Percentiles rank a stretch among this genome's conserved stretches.
phyloP scores from a whole-genome alignment of 2,113 vertebrate species.

The Lepus americanus region DNA sequence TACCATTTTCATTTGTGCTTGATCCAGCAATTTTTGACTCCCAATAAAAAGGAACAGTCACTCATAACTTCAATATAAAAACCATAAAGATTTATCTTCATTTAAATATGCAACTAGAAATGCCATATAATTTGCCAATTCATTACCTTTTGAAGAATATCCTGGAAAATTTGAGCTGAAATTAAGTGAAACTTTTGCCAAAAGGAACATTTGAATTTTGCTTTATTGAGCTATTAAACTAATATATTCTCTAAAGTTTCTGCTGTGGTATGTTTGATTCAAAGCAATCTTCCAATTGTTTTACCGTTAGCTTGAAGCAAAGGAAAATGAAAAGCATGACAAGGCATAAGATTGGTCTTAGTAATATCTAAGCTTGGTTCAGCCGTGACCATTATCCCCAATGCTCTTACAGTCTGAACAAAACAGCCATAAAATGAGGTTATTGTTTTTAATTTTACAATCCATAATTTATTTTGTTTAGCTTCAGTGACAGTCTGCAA shows the following conservation, averaged over 20 bases:
- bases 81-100: constrained; percentile 87
- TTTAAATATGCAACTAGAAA: constrained; percentile 86
- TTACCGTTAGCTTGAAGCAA: constrained; percentile 87
- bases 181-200: constrained; percentile 88
- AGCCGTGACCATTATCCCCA: constrained; percentile 78
- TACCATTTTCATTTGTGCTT: neutral
- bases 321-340: constrained; percentile 85
- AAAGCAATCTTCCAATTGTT: constrained; percentile 85
- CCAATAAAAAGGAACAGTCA: constrained; percentile 67
- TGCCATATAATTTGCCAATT: constrained; percentile 87
- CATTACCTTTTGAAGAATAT: constrained; percentile 86
- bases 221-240: constrained; percentile 89
- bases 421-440: constrained; percentile 83
- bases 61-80: constrained; percentile 80
- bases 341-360: constrained; percentile 82
- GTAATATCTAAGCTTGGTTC: constrained; percentile 80
- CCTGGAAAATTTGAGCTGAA: constrained; percentile 87
- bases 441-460: constrained; percentile 85
- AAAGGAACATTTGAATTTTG: constrained; percentile 86
- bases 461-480: constrained; percentile 83
- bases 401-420: constrained; percentile 73
- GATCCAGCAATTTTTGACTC: constrained; percentile 58
- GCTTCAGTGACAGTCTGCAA: constrained; percentile 70
- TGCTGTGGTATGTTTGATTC: constrained; percentile 71
- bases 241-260: constrained; percentile 84